Conservation (phyloP, 2,888 invertebrate species). For the Ryuthela nishihirai region DNA sequence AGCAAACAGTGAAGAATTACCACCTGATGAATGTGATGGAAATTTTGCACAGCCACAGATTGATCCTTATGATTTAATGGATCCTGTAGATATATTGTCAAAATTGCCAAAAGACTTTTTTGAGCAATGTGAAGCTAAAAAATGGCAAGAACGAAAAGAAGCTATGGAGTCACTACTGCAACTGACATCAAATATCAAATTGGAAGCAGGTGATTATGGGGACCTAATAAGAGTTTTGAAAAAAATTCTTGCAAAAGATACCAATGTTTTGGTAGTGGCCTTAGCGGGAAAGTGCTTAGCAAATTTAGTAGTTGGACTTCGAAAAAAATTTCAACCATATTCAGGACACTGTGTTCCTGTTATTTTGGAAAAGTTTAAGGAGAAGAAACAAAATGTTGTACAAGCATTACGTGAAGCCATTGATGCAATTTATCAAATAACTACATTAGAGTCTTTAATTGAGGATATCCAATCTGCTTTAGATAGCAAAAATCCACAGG, state of each 20-base stretch:
- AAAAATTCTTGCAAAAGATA: constrained; percentile 88
- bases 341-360: constrained; percentile 65
- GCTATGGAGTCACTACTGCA: constrained; percentile 77
- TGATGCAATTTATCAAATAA: constrained; percentile 61
- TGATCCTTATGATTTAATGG: constrained; percentile 85
- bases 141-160: constrained; percentile 96
- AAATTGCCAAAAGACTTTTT: constrained; percentile 93
- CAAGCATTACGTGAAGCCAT: constrained; percentile 78
- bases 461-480: constrained; percentile 83
- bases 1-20: constrained; percentile 56
- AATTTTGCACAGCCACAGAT: constrained; percentile 59
- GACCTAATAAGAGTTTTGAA: constrained; percentile 80
- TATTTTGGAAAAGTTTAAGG: constrained; percentile 93
- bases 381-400: constrained; percentile 91
- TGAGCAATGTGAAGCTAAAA: constrained; percentile 89
- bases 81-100: constrained; percentile 87
- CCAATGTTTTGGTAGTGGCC: constrained; percentile 89
- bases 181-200: constrained; percentile 70
- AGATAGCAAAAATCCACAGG: constrained; percentile 84
- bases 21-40: constrained; percentile 51
- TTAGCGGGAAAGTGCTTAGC: constrained; percentile 78
- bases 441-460: constrained; percentile 41
- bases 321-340: constrained; percentile 81
- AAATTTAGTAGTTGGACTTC: constrained; percentile 76
- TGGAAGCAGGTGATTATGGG: constrained; percentile 90